Evolutionary conservation across 2,113 vertebrate species (phyloP).

Genomic region (Uria aalge): DNA sequence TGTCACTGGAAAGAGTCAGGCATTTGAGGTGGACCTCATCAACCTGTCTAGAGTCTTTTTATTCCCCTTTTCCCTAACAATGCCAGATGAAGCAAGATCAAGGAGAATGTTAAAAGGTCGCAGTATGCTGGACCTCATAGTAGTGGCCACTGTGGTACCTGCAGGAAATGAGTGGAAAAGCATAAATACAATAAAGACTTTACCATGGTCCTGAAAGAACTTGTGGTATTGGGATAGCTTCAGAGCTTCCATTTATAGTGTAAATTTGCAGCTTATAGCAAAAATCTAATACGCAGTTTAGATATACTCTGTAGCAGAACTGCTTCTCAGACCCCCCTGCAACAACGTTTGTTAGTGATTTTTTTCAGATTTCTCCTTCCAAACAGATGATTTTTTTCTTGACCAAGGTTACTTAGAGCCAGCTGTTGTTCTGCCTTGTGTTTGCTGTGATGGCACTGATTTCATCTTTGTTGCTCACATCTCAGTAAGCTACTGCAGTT

Average conservation of each 20-base stretch:
- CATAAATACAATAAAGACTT: not conserved
- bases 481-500: not conserved
- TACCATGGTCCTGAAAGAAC: not conserved
- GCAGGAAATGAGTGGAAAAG: not conserved
- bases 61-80: not conserved
- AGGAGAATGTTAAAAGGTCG: not conserved
- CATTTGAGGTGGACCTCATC: not conserved
- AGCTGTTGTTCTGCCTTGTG: not conserved
- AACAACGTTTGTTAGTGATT: not conserved
- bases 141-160: not conserved
- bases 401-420: not conserved
- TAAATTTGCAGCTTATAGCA: not conserved
- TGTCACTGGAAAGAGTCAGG: not conserved
- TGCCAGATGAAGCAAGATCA: not conserved
- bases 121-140: rapidly evolving
- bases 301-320: not conserved
- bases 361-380: not conserved
- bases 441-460: not conserved
- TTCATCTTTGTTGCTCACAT: not conserved
- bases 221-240: not conserved
- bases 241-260: not conserved
- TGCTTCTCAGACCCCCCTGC: not conserved
- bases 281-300: not conserved
- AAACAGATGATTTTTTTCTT: not conserved
- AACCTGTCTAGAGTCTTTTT: not conserved